phyloP scores from a whole-genome alignment of 2,888 invertebrate genomes.

The Micoletzkya japonica region DNA sequence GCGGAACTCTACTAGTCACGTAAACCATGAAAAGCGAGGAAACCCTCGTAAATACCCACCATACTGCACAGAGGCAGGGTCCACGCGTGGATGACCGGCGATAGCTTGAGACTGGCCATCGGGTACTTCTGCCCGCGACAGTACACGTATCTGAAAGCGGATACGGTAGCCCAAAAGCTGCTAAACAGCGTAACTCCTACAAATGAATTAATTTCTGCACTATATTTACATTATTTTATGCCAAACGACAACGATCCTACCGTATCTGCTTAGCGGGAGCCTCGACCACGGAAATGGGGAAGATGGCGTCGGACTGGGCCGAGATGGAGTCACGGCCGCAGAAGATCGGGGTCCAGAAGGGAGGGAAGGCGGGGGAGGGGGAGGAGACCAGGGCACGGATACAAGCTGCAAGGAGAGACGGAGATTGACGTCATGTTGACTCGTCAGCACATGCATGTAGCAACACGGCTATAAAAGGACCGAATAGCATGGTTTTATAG shows the following conservation, averaged over 20 bases:
- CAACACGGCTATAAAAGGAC: not conserved
- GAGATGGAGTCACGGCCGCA: conserved; percentile 41
- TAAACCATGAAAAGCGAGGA: too few species aligned
- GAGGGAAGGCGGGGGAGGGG: conserved; percentile 27
- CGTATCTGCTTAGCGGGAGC: conserved; percentile 7
- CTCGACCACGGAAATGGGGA: conserved; percentile 52
- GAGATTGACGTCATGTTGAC: not conserved
- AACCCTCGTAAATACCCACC: conserved; percentile 30
- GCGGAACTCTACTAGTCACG: too few species aligned
- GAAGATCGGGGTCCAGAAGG: conserved; percentile 58
- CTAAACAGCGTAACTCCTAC: too few species aligned
- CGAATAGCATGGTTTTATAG: not conserved
- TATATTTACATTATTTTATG: not conserved
- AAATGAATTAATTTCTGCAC: too few species aligned
- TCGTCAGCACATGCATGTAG: not conserved
- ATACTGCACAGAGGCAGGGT: conserved; percentile 45
- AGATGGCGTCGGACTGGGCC: conserved; percentile 46
- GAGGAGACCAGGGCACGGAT: conserved; percentile 34
- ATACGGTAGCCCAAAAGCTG: not conserved
- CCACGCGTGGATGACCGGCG: conserved; percentile 44
- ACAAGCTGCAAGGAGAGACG: conserved; percentile 30
- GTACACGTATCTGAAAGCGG: conserved; percentile 50
- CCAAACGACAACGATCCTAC: not conserved
- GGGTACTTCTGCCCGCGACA: conserved; percentile 45
- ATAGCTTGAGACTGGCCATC: conserved; percentile 33